Evolutionary conservation across 2,888 invertebrate species (phyloP).

Genomic region (Atherix ibis): DNA sequence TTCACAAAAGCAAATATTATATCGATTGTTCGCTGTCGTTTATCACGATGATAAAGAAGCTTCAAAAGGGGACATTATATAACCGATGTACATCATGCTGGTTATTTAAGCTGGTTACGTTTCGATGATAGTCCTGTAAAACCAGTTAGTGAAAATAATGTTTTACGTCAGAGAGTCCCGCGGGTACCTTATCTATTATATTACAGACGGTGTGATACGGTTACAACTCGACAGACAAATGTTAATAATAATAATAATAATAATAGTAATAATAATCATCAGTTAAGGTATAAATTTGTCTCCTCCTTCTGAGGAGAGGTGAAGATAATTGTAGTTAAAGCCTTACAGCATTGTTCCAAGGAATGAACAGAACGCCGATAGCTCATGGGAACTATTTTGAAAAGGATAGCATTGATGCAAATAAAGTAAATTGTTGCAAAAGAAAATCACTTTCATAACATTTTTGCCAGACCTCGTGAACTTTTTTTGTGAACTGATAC

Average conservation of each 20-base stretch:
- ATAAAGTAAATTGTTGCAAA: too few species aligned
- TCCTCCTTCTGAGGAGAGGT: too few species aligned
- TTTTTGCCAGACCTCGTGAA: too few species aligned
- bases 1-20: conserved; percentile 60
- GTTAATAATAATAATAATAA: not conserved
- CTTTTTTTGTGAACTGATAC: too few species aligned
- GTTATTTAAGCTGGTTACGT: conserved; percentile 78
- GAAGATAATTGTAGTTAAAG: too few species aligned
- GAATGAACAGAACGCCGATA: too few species aligned
- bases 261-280: too few species aligned
- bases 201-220: conserved; percentile 75
- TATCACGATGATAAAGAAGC: conserved; percentile 94
- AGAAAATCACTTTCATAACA: too few species aligned
- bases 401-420: too few species aligned
- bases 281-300: too few species aligned
- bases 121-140: conserved; percentile 83
- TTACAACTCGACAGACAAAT: conserved; percentile 27
- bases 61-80: conserved; percentile 92
- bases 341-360: too few species aligned
- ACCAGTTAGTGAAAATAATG: conserved; percentile 58
- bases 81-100: conserved; percentile 84
- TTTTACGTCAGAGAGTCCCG: conserved; percentile 69
- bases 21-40: conserved; percentile 89
- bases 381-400: too few species aligned
- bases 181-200: conserved; percentile 90